phyloP scores from a whole-genome alignment of 2,888 invertebrate species.

The Lysandra coridon region DNA sequence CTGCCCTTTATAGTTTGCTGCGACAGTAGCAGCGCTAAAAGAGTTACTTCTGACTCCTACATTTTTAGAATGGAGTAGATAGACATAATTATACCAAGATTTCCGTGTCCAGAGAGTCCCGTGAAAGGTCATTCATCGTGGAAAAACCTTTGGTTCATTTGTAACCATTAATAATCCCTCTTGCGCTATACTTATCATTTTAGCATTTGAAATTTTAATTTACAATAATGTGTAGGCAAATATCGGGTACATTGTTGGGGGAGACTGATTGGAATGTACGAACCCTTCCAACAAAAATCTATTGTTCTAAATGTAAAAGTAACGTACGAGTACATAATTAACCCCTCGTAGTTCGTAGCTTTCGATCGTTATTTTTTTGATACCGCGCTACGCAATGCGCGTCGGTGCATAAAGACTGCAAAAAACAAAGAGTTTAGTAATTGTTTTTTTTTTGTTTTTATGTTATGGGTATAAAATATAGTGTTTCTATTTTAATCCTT shows the following conservation, averaged over 20 bases:
- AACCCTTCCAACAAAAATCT: not conserved
- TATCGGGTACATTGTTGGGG: not conserved
- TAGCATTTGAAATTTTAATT: not conserved
- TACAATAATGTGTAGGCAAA: not conserved
- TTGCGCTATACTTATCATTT: not conserved
- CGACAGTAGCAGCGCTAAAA: not conserved
- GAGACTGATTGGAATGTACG: not conserved
- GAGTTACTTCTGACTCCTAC: not conserved
- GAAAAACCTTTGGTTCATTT: not conserved
- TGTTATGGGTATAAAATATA: not conserved
- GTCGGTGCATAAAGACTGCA: not conserved
- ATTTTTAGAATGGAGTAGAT: not conserved
- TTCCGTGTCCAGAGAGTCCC: too few species aligned
- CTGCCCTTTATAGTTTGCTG: not conserved
- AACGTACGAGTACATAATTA: not conserved
- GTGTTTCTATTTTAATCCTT: not conserved
- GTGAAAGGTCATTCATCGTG: not conserved
- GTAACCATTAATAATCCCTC: not conserved
- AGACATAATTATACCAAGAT: too few species aligned
- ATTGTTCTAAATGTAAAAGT: constrained; percentile 14
- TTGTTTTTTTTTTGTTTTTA: not conserved
- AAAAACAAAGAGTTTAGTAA: not conserved
- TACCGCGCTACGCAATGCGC: not conserved
- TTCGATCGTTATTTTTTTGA: not conserved
- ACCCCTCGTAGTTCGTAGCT: not conserved